Base-by-base conservation (phyloP, 2,797 vertebrate genomes). In the Podarcis lilfordi region DNA sequence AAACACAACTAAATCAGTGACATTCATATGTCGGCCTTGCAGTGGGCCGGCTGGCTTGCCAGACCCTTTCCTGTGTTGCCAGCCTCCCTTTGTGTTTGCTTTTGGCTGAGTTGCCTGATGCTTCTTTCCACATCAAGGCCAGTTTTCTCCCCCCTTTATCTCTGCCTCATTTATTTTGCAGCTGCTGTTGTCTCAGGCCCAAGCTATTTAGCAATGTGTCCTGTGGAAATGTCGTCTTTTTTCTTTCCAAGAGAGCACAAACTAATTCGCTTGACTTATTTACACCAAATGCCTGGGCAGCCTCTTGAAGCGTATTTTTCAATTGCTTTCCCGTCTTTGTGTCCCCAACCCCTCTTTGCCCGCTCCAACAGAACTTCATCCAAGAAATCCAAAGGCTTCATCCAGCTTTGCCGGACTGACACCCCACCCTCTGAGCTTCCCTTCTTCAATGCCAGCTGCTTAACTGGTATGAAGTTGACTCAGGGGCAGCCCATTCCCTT, bases 111-210 rank as follows among this genome's bases (percentile, higher is more conserved):
- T 82, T 50, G 86, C 88, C 23, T 61, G 81, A 71, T 69, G 17
- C 80, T 88, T 91, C 82, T 89, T 76, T 85, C 91, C 88, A 59
- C 86, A 90, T 0, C 2, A 68, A 95, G 82, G 69, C 89, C 91
- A 94, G 89, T 85, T 92, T 93, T 94, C 32, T n/a, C 8, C 8
- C 17, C 91, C 89, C 78, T 95, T 92, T 92, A 81, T 94, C 92
- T 93, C 91, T 95, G 94, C 94, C 91, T 96, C 95, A 92, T 95
- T 95, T 91, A 83, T 87, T 94, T 90, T 92, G 94, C 95, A 95
- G 94, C 94, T 96, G 94, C 94, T 95, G 92, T 94, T 91, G 92
- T 94, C 93, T 89, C 81, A 0, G 91, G 91, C 91, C 93, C 91
- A 92, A 87, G 82, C 94, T 93, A 92, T 95, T 95, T 93, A 95